A percentile compares a stretch with the other conserved stretches of the same genome.
Conservation (phyloP, 2,113 vertebrate species). For the Trachemys scripta region DNA sequence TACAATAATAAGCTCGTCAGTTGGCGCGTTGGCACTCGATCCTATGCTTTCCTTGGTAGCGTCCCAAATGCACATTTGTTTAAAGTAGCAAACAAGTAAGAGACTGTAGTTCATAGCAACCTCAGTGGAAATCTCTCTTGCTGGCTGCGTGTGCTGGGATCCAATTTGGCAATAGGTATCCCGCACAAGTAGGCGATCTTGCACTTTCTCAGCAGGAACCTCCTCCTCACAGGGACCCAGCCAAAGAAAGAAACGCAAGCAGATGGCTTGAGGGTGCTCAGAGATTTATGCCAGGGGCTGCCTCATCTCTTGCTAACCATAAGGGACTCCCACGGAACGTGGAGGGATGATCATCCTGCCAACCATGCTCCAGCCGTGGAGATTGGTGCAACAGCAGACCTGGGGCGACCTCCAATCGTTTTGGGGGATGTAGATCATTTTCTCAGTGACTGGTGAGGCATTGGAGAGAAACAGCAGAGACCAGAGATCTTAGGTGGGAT, state of each 20-base stretch:
- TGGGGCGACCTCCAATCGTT: fast-evolving
- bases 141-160: conserved; percentile 45
- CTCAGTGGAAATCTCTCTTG: conserved; percentile 61
- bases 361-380: conserved; percentile 12
- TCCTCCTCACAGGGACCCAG: conserved; percentile 61
- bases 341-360: not conserved
- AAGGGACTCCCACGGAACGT: not conserved
- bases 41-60: not conserved
- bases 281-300: conserved; percentile 48
- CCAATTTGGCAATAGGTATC: conserved; percentile 73
- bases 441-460: not conserved
- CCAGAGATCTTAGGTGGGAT: fast-evolving
- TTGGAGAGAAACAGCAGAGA: not conserved
- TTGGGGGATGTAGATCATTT: not conserved
- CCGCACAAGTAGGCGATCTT: conserved; percentile 72
- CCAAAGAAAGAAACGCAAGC: conserved; percentile 42
- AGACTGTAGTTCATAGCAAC: conserved; percentile 58
- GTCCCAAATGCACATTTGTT: conserved; percentile 15
- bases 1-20: not conserved
- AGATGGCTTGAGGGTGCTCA: conserved; percentile 73
- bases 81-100: conserved; percentile 39
- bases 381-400: not conserved
- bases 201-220: conserved; percentile 68
- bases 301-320: conserved; percentile 48
- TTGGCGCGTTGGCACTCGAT: not conserved